Evolutionary conservation across 1,140 invertebrate species (phyloP).

Genomic region (Neuroterus valhalla): DNA sequence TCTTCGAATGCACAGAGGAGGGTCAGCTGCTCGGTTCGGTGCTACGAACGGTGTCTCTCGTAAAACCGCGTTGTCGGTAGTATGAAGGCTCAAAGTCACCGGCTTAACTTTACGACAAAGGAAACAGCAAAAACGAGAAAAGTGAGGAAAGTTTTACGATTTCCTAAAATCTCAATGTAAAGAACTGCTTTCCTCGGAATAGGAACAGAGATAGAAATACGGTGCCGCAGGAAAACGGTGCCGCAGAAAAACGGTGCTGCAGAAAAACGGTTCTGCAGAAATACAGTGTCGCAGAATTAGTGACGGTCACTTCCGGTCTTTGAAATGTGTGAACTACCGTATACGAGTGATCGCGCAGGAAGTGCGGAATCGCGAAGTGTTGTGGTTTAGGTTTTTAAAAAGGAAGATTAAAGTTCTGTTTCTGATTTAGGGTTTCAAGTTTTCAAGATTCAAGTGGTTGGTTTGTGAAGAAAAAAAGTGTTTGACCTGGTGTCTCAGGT

Average conservation of each 20-base stretch:
- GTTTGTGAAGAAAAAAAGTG: not conserved
- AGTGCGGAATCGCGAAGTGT: not conserved
- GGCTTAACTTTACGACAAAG: not conserved
- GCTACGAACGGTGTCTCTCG: slow-evolving; percentile 23
- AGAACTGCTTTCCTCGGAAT: slow-evolving; percentile 11
- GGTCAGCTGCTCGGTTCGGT: slow-evolving; percentile 28
- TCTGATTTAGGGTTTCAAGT: not conserved
- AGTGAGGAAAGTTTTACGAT: not conserved
- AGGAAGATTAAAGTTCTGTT: not conserved
- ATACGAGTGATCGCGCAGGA: not conserved
- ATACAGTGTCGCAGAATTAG: no score
- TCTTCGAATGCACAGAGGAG: slow-evolving; percentile 40
- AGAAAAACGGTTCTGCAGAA: no score
- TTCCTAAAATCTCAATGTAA: slow-evolving; percentile 15
- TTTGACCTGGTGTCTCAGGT: not conserved
- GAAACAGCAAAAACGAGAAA: not conserved
- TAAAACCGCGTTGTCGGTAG: slow-evolving; percentile 1
- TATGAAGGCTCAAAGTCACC: not conserved
- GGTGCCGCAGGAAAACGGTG: no score
- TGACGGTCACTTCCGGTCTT: not conserved
- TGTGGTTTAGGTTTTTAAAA: not conserved
- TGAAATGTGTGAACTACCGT: not conserved
- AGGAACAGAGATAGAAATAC: no score
- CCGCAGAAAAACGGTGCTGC: no score
- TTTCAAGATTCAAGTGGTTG: not conserved